Conservation (phyloP, 2,888 invertebrate species). For the Zygothrica quintamaculata region DNA sequence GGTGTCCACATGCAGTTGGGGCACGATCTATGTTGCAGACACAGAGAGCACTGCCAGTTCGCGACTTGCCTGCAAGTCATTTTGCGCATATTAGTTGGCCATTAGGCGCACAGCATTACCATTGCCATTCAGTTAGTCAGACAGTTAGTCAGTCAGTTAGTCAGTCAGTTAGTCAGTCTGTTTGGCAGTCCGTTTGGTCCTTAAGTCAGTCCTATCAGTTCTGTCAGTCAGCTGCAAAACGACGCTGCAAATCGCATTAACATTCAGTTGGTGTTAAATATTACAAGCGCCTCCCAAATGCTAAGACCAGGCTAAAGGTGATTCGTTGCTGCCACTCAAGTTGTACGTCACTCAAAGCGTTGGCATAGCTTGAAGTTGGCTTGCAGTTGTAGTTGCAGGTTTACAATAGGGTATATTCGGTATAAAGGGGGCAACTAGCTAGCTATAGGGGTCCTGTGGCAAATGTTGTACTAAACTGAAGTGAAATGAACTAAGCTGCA, state of each 20-base stretch:
- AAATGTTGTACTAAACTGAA: conserved; percentile 47
- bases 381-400: too few species aligned
- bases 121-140: conserved; percentile 29
- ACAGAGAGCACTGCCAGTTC: conserved; percentile 44
- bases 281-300: conserved; percentile 57
- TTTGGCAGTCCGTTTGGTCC: conserved; percentile 11
- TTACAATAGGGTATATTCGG: background rate
- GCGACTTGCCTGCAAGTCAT: conserved; percentile 74
- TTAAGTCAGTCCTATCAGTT: too few species aligned
- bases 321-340: conserved; percentile 70
- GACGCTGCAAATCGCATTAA: conserved; percentile 61
- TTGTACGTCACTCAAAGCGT: conserved; percentile 52
- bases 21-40: conserved; percentile 51
- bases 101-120: conserved; percentile 67
- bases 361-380: too few species aligned
- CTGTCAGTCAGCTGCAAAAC: conserved; percentile 37
- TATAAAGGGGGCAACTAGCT: background rate
- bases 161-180: conserved; percentile 13
- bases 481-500: too few species aligned
- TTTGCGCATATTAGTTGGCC: conserved; percentile 75
- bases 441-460: conserved; percentile 15
- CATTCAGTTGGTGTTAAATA: conserved; percentile 78
- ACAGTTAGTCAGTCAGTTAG: conserved; percentile 27
- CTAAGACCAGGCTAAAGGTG: conserved; percentile 57
- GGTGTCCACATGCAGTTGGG: conserved; percentile 17